These are phyloP conservation scores for Ophraella communa DNA, from an alignment of 2,888 invertebrate species.

Conservation along the genomic window DNA sequence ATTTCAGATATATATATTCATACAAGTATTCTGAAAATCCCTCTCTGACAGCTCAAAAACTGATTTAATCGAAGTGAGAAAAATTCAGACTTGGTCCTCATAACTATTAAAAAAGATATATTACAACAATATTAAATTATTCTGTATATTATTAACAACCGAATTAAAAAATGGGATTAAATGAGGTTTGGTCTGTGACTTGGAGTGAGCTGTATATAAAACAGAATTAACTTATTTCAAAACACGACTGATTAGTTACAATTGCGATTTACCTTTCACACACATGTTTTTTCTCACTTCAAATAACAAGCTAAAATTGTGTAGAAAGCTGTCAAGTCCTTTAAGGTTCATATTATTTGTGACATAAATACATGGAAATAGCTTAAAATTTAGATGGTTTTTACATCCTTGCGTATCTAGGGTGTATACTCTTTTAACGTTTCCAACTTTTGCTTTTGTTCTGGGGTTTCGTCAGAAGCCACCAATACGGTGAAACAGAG, in stretches of 20 bases:
- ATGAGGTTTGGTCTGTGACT: not conserved
- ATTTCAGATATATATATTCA: slow-evolving; percentile 13
- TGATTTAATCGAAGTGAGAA: slow-evolving; percentile 17
- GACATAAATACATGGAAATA: slow-evolving; percentile 32
- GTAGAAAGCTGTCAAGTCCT: slow-evolving; percentile 15
- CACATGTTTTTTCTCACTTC: slow-evolving; percentile 21
- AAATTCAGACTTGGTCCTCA: slow-evolving; percentile 17
- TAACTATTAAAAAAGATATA: not conserved
- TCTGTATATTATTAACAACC: not conserved
- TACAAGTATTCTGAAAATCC: slow-evolving; percentile 11
- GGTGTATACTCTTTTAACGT: slow-evolving; percentile 64
- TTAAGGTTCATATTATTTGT: slow-evolving; percentile 22
- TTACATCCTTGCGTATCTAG: slow-evolving; percentile 29
- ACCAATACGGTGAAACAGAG: slow-evolving; percentile 82
- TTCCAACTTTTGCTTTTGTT: slow-evolving; percentile 68
- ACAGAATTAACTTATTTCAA: not conserved
- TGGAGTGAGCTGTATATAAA: no score
- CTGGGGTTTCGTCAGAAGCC: slow-evolving; percentile 69
- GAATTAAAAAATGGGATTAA: not conserved
- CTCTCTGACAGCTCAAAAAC: slow-evolving; percentile 14
- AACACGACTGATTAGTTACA: not conserved
- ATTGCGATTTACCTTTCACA: not conserved
- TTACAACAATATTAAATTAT: not conserved
- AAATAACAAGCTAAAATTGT: not conserved
- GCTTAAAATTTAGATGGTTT: slow-evolving; percentile 27